Conservation (phyloP, 2,888 invertebrate species). For the Eupsilia transversa region DNA sequence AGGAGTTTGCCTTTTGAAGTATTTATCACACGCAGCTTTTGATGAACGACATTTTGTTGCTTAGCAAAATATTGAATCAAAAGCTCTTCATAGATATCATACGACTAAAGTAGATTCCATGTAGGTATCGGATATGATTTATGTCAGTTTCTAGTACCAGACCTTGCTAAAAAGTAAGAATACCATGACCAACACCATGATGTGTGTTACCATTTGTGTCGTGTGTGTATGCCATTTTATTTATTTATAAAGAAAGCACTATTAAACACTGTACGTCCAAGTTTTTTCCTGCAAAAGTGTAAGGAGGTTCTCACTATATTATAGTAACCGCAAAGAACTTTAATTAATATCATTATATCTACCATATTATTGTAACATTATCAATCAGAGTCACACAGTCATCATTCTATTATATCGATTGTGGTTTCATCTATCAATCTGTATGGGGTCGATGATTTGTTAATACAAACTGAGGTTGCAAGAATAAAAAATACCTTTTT, state of each 20-base stretch:
- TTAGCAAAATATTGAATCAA: not conserved
- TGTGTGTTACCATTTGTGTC: no score
- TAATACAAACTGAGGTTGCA: conserved; percentile 1
- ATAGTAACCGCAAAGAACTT: not conserved
- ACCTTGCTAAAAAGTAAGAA: no score
- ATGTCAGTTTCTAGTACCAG: no score
- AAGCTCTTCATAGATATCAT: no score
- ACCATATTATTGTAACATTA: not conserved
- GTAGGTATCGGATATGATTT: no score
- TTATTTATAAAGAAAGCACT: no score
- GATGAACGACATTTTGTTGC: not conserved
- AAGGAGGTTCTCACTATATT: no score
- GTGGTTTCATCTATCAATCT: conserved; percentile 22
- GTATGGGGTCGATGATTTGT: conserved; percentile 11
- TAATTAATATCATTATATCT: conserved; percentile 11
- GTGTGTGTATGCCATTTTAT: no score
- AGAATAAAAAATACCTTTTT: not conserved
- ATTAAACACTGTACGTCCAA: no score
- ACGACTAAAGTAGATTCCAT: no score
- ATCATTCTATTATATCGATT: conserved; percentile 1
- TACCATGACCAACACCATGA: no score
- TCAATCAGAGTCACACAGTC: conserved; percentile 3
- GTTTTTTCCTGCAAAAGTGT: no score
- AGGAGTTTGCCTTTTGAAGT: conserved; percentile 30
- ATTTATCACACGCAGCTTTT: conserved; percentile 2